A percentile compares a stretch with the other conserved stretches of the same genome.
Conservation (phyloP, 2,113 vertebrate genomes). For the Pardalotus punctatus region DNA sequence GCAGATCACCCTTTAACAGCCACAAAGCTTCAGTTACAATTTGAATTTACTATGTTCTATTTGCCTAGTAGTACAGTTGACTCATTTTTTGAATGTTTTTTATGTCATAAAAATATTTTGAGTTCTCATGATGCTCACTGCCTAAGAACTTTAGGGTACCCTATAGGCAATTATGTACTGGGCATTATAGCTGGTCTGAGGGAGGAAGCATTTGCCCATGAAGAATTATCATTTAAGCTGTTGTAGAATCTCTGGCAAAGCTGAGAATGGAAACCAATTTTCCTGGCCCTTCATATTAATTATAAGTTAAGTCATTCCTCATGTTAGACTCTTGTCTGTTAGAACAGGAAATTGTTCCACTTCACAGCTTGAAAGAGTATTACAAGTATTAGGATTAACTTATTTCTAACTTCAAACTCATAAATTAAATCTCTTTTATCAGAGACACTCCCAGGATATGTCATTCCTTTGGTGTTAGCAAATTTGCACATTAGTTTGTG, state of each 20-base stretch:
- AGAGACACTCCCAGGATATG: background rate
- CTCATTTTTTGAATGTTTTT: background rate
- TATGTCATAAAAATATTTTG: background rate
- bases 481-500: background rate
- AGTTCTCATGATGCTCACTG: background rate
- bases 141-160: background rate
- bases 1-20: background rate
- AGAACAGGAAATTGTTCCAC: background rate
- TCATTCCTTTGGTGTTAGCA: background rate
- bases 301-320: background rate
- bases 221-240: background rate
- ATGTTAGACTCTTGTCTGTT: background rate
- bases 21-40: background rate
- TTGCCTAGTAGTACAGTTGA: background rate
- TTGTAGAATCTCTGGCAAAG: background rate
- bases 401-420: background rate
- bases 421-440: background rate
- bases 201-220: background rate
- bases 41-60: background rate
- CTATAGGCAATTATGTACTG: background rate
- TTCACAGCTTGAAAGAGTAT: background rate
- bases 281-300: background rate
- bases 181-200: background rate
- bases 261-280: background rate
- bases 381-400: background rate